A percentile compares a stretch with the other conserved stretches of the same genome.
Conservation (phyloP, 2,113 vertebrate species). For the Trinectes maculatus region DNA sequence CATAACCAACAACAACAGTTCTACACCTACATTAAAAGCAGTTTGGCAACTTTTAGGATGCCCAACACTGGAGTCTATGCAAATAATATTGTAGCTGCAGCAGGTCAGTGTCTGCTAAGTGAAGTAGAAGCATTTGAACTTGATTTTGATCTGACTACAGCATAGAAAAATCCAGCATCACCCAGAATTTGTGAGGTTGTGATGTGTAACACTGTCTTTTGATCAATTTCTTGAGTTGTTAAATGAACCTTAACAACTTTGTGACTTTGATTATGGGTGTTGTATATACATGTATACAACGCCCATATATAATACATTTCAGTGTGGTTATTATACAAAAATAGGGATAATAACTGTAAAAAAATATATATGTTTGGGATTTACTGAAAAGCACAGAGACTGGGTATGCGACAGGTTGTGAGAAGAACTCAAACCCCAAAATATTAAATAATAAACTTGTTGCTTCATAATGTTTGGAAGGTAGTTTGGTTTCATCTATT, state of each 20-base stretch:
- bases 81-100: slow-evolving; percentile 42
- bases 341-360: background rate
- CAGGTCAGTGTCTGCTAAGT: slow-evolving; percentile 12
- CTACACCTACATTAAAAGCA: slow-evolving; percentile 17
- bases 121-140: slow-evolving; percentile 10
- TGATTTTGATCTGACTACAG: slow-evolving; percentile 4
- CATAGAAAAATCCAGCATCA: background rate
- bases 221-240: background rate
- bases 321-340: background rate
- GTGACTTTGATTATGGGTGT: slow-evolving; percentile 8
- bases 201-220: background rate
- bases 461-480: slow-evolving; percentile 13
- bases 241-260: background rate
- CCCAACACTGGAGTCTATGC: slow-evolving; percentile 65
- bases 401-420: background rate
- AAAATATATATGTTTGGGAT: slow-evolving; percentile 14
- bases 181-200: background rate
- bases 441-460: background rate
- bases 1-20: background rate
- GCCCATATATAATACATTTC: background rate
- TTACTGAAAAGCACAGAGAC: slow-evolving; percentile 56
- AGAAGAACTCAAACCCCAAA: slow-evolving; percentile 7
- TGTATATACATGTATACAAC: too few relatives aligned
- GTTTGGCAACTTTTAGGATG: background rate
- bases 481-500: slow-evolving; percentile 21